These are phyloP conservation scores for Isichthys henryi DNA, from an alignment of 2,113 vertebrate species.

Conservation along the genomic window DNA sequence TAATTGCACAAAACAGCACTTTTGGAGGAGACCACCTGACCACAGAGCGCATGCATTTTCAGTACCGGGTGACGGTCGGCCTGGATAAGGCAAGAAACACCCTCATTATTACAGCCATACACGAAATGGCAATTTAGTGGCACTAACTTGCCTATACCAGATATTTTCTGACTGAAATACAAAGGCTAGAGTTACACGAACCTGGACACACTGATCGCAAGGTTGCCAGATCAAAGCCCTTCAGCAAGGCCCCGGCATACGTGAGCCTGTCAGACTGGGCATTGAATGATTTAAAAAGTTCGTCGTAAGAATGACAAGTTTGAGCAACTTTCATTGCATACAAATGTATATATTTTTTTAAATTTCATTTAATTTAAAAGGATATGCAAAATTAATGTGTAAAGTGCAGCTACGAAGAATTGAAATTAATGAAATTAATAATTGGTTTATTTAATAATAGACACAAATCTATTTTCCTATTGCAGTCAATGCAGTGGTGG, in stretches of 20 bases:
- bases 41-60: background rate
- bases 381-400: background rate
- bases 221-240: background rate
- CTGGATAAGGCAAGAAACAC: background rate
- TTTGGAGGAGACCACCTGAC: background rate
- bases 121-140: background rate
- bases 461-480: background rate
- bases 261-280: background rate
- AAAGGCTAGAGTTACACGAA: background rate
- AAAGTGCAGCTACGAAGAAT: background rate
- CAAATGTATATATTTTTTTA: background rate
- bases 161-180: background rate
- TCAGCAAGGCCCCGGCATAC: background rate
- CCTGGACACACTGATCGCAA: background rate
- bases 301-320: background rate
- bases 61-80: background rate
- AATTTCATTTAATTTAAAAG: background rate
- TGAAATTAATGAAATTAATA: background rate
- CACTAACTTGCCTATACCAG: background rate
- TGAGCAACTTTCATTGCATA: background rate
- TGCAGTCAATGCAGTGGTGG: background rate
- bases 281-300: background rate
- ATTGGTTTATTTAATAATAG: background rate
- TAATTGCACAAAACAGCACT: background rate
- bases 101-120: background rate